phyloP scores from a whole-genome alignment of 1,140 invertebrate species.

The Drosophila ogumai region DNA sequence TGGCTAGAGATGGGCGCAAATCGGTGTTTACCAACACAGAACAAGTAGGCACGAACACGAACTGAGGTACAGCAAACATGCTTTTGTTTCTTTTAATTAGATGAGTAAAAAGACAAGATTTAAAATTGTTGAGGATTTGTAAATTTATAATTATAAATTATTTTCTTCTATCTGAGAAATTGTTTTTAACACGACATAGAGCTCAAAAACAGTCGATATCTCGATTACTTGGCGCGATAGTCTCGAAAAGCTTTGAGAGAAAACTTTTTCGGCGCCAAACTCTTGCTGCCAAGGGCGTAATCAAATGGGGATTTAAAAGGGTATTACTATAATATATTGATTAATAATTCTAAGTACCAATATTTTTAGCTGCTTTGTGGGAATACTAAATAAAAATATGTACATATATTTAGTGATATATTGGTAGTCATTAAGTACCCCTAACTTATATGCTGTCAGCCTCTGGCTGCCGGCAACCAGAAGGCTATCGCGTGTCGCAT shows the following conservation, averaged over 20 bases:
- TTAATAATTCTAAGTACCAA: not conserved
- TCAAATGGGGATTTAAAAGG: not conserved
- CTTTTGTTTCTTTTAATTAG: not conserved
- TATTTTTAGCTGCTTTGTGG: not conserved
- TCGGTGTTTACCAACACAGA: not conserved
- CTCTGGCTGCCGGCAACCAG: slow-evolving; percentile 17
- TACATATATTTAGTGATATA: not conserved
- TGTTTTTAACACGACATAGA: no score
- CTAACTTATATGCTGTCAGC: not conserved
- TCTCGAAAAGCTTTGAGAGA: slow-evolving; percentile 1
- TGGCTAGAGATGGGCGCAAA: not conserved
- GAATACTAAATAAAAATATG: no score
- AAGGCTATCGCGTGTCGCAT: not conserved
- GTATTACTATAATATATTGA: no score
- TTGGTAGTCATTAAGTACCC: not conserved
- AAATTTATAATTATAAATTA: no score
- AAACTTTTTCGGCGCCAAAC: slow-evolving; percentile 1
- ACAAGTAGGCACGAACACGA: not conserved
- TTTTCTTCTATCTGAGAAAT: no score
- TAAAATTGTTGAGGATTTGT: no score
- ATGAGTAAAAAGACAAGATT: no score
- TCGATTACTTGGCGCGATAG: not conserved
- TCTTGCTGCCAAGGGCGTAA: not conserved
- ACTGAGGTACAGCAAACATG: not conserved
- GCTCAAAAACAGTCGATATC: not conserved